These are phyloP conservation scores for Platysteira castanea DNA, from an alignment of 2,113 vertebrate species.

Conservation along the genomic window DNA sequence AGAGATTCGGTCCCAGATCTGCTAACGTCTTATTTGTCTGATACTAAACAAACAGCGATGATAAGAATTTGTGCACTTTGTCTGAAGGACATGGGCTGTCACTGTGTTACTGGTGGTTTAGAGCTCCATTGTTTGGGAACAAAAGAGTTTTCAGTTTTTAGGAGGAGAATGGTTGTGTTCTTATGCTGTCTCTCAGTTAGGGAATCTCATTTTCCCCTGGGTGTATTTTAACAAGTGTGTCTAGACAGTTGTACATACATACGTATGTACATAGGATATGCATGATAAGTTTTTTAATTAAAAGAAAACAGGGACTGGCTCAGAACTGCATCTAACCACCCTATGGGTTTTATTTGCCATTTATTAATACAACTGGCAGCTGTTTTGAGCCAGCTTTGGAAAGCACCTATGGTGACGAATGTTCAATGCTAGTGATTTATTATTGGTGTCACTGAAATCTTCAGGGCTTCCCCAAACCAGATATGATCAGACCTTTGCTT, in stretches of 20 bases:
- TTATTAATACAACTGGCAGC: background rate
- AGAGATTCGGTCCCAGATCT: background rate
- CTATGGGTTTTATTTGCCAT: background rate
- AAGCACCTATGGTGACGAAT: background rate
- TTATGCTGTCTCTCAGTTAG: background rate
- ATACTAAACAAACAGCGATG: background rate
- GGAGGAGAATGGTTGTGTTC: background rate
- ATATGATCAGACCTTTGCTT: background rate
- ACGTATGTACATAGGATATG: background rate
- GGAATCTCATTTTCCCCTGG: background rate
- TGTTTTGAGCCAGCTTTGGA: background rate
- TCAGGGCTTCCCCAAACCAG: background rate
- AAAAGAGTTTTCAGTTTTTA: background rate
- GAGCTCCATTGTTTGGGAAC: background rate
- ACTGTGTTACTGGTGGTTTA: background rate
- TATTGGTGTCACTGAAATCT: background rate
- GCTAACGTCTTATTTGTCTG: background rate
- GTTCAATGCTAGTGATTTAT: background rate
- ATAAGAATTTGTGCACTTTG: background rate
- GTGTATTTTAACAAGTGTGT: background rate
- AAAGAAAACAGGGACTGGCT: background rate
- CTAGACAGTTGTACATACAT: background rate
- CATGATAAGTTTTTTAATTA: background rate
- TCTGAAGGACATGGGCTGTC: background rate
- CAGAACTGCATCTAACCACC: background rate